Evolutionary conservation across 2,797 vertebrate genomes (phyloP).

Genomic region (Pipistrellus pipistrellus): DNA sequence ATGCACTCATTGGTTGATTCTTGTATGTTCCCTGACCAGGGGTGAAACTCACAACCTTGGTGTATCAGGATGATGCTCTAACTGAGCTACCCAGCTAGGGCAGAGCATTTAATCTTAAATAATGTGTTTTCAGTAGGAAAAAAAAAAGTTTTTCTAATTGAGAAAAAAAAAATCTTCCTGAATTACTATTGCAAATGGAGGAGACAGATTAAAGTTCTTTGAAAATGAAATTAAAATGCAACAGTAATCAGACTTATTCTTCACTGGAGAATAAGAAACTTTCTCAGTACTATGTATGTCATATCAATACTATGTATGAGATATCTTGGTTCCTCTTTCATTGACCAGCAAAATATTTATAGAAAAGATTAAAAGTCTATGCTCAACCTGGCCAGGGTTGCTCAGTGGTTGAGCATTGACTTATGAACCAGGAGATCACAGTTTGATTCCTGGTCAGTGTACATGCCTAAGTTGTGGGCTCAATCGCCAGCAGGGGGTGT

Average conservation of each 20-base stretch:
- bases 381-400: not conserved
- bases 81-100: not conserved
- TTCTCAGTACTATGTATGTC: slow-evolving; percentile 41
- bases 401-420: not conserved
- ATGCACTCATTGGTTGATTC: not conserved
- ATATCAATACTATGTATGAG: slow-evolving; percentile 25
- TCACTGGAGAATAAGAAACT: slow-evolving; percentile 65
- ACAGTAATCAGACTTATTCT: slow-evolving; percentile 71
- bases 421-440: not conserved
- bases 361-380: slow-evolving; percentile 57
- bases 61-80: not conserved
- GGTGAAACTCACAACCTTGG: not conserved
- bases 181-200: slow-evolving; percentile 3
- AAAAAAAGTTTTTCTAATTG: slow-evolving; percentile 11
- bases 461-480: not conserved
- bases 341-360: not conserved
- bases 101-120: slow-evolving; percentile 35
- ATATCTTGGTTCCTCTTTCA: not conserved
- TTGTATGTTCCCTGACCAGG: not conserved
- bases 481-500: not conserved
- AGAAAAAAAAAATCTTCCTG: not conserved
- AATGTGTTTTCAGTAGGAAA: not conserved
- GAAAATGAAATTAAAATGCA: slow-evolving; percentile 70
- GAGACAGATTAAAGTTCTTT: slow-evolving; percentile 44
- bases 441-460: not conserved